Evolutionary conservation across 2,888 invertebrate species (phyloP), one percentile per base, ranked within the genome.

Genomic region (Epinotia nisella): DNA sequence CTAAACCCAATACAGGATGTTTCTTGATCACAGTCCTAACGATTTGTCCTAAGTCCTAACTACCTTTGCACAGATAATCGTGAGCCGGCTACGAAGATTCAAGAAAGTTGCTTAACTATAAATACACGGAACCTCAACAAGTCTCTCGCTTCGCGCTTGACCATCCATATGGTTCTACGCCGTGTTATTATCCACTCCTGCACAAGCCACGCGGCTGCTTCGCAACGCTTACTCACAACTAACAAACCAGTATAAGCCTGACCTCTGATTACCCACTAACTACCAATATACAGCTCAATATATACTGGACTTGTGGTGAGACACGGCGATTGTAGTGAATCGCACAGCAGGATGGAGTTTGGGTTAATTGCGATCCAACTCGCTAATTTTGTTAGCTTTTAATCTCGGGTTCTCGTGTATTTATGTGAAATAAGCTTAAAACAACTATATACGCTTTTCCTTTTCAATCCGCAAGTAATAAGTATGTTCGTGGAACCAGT

Each of bases 361-460:
- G 29, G 58, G 49, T 49, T 49, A 49, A 15, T 29, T 15, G 58
- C 58, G 58, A 5, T n/a, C 29, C 24, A 29, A 58, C 58, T 29
- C 58, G 58, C 58, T 58, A 58, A 58, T 58, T 58, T 29, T 29
- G 15, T 29, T 58, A 29, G 29, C 58, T 58, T 58, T 58, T 58
- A 58, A 58, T 58, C 58, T 58, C 56, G 29, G 56, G n/a, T n/a
- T 58, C 56, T 58, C 24, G 29, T 58, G 58, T 13, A 24, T 29
- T 58, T 58, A 58, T 58, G 24, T 58, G 58, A 29, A 58, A 29
- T 58, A 58, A 24, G 24, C 7, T 58, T 58, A 58, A 58, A 58
- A 58, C 58, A 24, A 58, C 58, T 55, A n/a, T n/a, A n/a, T n/a
- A 2, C 13, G n/a, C 13, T 24, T 56, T 58, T 58, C 29, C 15